Evolutionary conservation across 2,113 vertebrate genomes (phyloP).

Genomic region (Pseudorasbora parva): DNA sequence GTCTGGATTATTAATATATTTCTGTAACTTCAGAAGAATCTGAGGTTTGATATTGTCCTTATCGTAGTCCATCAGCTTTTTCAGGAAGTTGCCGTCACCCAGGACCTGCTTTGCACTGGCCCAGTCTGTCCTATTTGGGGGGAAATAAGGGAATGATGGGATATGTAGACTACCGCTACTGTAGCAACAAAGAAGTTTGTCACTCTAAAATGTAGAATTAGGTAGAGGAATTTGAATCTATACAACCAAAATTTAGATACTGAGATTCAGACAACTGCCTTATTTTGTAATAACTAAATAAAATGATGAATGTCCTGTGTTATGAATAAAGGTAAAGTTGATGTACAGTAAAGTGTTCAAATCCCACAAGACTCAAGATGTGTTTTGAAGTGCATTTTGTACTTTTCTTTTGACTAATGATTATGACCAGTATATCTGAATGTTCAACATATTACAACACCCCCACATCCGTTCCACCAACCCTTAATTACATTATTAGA

Average conservation of each 20-base stretch:
- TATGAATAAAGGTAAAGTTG: not conserved
- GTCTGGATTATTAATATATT: slow-evolving; percentile 82
- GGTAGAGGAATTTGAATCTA: not conserved
- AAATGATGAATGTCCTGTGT: not conserved
- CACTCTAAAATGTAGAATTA: not conserved
- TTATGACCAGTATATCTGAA: not conserved
- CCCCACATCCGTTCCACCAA: slow-evolving; percentile 9
- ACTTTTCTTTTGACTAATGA: not conserved
- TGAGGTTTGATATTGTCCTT: slow-evolving; percentile 84
- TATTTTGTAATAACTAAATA: not conserved
- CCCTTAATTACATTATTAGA: slow-evolving; percentile 19
- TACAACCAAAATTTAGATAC: not conserved
- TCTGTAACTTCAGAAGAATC: slow-evolving; percentile 81
- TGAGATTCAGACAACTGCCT: not conserved
- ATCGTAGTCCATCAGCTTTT: slow-evolving; percentile 80
- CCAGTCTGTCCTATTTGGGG: slow-evolving; percentile 80
- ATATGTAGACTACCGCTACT: not conserved
- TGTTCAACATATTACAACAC: slow-evolving; percentile 17
- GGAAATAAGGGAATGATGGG: slow-evolving; percentile 22
- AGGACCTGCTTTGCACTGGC: slow-evolving; percentile 82
- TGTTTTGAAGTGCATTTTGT: not conserved
- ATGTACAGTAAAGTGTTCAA: not conserved
- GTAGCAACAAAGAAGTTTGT: not conserved
- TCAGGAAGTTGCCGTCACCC: slow-evolving; percentile 82
- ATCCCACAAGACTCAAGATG: not conserved